Evolutionary conservation across 2,888 invertebrate genomes (phyloP).

Genomic region (Lordiphosa fenestrarum): DNA sequence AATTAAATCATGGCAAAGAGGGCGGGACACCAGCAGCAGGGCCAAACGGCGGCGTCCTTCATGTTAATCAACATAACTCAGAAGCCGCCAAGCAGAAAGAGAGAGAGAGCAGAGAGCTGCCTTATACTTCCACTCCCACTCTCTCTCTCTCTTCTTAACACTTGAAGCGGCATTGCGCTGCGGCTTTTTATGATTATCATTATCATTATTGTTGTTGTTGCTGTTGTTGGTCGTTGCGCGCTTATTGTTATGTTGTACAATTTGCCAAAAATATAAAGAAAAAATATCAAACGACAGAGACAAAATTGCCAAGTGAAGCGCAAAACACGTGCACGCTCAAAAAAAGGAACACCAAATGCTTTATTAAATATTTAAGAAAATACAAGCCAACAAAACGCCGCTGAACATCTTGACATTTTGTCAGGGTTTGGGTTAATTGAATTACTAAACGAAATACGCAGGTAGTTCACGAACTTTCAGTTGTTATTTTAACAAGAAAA

Average conservation of each 20-base stretch:
- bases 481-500: too few relatives aligned
- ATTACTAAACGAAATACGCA: neutral
- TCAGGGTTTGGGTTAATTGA: too few relatives aligned
- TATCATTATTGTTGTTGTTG: slow-evolving; percentile 38
- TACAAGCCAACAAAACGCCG: slow-evolving; percentile 1
- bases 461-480: too few relatives aligned
- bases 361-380: slow-evolving; percentile 4
- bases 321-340: slow-evolving; percentile 4
- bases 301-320: slow-evolving; percentile 11
- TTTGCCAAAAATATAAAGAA: slow-evolving; percentile 38
- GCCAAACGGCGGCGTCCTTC: slow-evolving; percentile 30
- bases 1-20: slow-evolving; percentile 66
- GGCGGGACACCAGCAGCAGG: neutral
- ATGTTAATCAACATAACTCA: slow-evolving; percentile 51
- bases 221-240: slow-evolving; percentile 35
- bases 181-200: slow-evolving; percentile 64
- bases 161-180: slow-evolving; percentile 25
- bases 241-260: slow-evolving; percentile 57
- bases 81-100: slow-evolving; percentile 15
- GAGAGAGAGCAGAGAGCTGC: neutral
- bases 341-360: neutral
- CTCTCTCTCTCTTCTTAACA: slow-evolving; percentile 36
- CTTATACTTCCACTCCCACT: too few relatives aligned
- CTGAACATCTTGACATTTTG: too few relatives aligned
- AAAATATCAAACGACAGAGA: slow-evolving; percentile 8